phyloP scores from a whole-genome alignment of 2,113 vertebrate genomes.

The Campylorhamphus procurvoides region DNA sequence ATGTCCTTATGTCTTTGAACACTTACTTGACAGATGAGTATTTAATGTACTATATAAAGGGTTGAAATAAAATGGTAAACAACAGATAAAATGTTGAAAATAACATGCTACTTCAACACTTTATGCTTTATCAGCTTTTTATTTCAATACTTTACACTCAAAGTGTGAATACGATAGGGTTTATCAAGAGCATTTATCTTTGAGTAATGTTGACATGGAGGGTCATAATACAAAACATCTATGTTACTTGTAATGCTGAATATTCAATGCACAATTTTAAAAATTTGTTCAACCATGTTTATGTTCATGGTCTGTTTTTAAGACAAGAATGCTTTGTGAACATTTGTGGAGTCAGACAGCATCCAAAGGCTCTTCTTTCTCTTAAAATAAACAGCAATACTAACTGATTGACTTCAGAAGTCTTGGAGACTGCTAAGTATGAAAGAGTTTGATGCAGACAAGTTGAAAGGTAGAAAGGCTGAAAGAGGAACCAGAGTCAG shows the following conservation, averaged over 20 bases:
- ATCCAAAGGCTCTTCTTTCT: neutral
- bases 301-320: neutral
- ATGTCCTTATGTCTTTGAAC: neutral
- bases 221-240: conserved; percentile 7
- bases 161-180: conserved; percentile 49
- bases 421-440: neutral
- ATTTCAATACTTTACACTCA: conserved; percentile 42
- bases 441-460: neutral
- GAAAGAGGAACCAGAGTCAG: neutral
- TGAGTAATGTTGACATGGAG: conserved; percentile 20
- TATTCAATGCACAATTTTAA: neutral
- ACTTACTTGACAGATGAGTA: neutral
- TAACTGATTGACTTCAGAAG: neutral
- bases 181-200: conserved; percentile 63
- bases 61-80: conserved; percentile 60
- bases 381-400: neutral
- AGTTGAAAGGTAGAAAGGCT: neutral
- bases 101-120: conserved; percentile 44
- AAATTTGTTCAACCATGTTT: neutral
- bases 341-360: neutral
- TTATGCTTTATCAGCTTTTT: conserved; percentile 57
- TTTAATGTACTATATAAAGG: neutral
- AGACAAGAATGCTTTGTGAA: neutral
- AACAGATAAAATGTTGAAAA: conserved; percentile 69
- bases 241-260: neutral